Conservation (phyloP, 2,888 invertebrate species). For the Prosopocoilus inquinatus region DNA sequence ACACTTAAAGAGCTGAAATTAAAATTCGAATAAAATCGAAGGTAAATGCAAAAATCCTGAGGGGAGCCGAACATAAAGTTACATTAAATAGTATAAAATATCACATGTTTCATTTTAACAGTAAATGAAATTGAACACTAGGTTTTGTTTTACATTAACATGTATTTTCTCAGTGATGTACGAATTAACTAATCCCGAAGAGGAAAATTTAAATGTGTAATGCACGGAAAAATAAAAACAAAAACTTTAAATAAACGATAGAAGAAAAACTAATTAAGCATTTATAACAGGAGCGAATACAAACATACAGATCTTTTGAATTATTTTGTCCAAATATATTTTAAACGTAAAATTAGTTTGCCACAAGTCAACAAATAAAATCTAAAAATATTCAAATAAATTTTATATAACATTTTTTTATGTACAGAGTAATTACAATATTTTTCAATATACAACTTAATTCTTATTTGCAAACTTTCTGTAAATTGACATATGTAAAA, state of each 20-base stretch:
- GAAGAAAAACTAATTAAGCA: neutral
- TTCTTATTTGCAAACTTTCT: conserved; percentile 1
- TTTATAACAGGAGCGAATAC: conserved; percentile 6
- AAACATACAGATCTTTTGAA: conserved; percentile 1
- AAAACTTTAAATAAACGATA: neutral
- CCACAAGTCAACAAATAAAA: conserved; percentile 43
- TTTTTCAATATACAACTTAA: conserved; percentile 16
- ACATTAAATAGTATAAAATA: conserved; percentile 51
- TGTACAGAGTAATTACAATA: conserved; percentile 46
- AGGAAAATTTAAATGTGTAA: neutral
- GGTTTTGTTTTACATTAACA: conserved; percentile 23
- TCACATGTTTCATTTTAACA: conserved; percentile 50
- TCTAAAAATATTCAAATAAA: conserved; percentile 40
- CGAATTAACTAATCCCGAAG: neutral
- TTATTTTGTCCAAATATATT: neutral
- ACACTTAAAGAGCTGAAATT: neutral
- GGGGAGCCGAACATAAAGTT: conserved; percentile 45
- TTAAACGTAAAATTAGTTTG: conserved; percentile 21
- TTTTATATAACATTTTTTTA: conserved; percentile 44
- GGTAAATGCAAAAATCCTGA: conserved; percentile 45
- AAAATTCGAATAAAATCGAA: conserved; percentile 27
- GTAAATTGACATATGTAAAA: conserved; percentile 3
- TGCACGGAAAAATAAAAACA: neutral
- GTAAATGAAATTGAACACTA: conserved; percentile 46
- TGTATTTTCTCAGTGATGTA: conserved; percentile 3